phyloP scores from a whole-genome alignment of 2,797 vertebrate genomes.

The Hydrophis major region DNA sequence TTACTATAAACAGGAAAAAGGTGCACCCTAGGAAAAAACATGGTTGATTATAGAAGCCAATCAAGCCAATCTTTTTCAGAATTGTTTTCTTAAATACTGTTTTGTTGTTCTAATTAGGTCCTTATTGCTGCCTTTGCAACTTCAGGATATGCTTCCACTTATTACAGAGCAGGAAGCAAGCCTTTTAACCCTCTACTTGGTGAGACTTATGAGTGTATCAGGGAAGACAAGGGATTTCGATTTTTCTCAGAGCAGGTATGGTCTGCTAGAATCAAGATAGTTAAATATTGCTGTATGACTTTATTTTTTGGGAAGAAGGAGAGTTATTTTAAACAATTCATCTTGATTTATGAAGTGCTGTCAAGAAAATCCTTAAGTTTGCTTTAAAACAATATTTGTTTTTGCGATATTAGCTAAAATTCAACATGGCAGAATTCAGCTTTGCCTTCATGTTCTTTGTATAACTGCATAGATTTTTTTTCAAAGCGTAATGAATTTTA shows the following conservation, averaged over 20 bases:
- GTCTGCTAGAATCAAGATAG: neutral
- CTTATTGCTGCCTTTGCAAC: slow-evolving; percentile 96
- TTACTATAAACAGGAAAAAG: neutral
- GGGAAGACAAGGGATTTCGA: slow-evolving; percentile 98
- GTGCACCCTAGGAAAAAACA: neutral
- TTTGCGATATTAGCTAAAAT: slow-evolving; percentile 4
- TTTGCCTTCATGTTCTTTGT: slow-evolving; percentile 26
- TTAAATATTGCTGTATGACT: neutral
- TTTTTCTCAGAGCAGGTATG: slow-evolving; percentile 97
- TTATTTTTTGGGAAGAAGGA: neutral
- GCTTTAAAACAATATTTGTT: slow-evolving; percentile 5
- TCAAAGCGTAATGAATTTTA: neutral
- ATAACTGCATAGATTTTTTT: neutral
- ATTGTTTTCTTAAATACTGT: slow-evolving; percentile 20
- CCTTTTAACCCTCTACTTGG: slow-evolving; percentile 98
- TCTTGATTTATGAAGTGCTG: neutral
- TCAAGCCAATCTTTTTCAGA: neutral
- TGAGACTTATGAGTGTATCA: slow-evolving; percentile 96
- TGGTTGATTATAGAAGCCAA: neutral
- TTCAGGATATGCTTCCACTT: slow-evolving; percentile 96
- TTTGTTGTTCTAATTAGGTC: slow-evolving; percentile 76
- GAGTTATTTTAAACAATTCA: neutral
- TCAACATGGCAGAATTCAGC: neutral
- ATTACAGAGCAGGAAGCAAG: slow-evolving; percentile 98
- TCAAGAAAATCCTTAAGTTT: neutral